Evolutionary conservation across 1,140 invertebrate species (phyloP), one percentile per base, ranked within the genome.

Genomic region (Cydia pomonella): DNA sequence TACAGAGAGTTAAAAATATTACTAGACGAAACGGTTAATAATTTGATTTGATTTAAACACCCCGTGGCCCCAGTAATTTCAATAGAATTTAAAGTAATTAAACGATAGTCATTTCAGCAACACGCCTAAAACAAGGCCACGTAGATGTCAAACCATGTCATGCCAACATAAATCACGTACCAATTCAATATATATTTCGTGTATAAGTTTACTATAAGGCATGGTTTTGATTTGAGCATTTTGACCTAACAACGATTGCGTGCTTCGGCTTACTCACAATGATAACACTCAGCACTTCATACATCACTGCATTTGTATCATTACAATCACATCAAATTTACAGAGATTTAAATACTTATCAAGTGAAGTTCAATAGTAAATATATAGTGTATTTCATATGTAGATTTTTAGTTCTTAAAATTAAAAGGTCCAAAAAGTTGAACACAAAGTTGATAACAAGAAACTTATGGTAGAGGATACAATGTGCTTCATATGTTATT

Each of bases 191-290:
- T 4, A n/a, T 50, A n/a, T 0, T 18, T 18, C 53, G 53, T 23
- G 6, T 18, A n/a, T 75, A 9, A 59, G 16, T 72, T 72, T 73
- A n/a, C 16, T 64, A 23, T 91, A 90, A 91, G 87, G 90, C 90
- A 92, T 92, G 90, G 87, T 92, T 86, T 91, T 86, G 74, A 76
- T 76, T 82, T 85, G 80, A 80, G 82, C 85, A 83, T 85, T 83
- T 85, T 87, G 82, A 79, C 77, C 79, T 90, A 89, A 90, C 88
- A 84, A 77, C 29, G 75, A 72, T 73, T 69, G 73, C 27, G 25
- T 76, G 78, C 53, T 72, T 79, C 27, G 80, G 81, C 82, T 86
- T 84, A 62, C 44, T 63, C 66, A 72, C 66, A 63, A 84, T 77
- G 21, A 44, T 80, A 63, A 76, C 47, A 76, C 78, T 80, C 83